Conservation (phyloP, 2,113 vertebrate species). For the Urocolius indicus region DNA sequence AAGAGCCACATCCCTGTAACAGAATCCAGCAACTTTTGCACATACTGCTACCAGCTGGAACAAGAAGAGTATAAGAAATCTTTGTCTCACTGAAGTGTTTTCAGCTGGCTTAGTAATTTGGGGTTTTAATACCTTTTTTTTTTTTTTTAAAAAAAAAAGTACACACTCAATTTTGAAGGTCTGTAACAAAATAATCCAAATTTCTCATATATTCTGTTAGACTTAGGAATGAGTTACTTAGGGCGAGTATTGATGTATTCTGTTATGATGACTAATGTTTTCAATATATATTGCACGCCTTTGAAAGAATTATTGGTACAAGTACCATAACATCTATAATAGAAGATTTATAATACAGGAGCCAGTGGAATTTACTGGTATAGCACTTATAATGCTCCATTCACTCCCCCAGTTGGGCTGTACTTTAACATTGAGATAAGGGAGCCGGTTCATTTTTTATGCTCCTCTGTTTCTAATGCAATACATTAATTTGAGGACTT, state of each 20-base stretch:
- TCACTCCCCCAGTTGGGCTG: neutral
- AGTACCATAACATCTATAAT: neutral
- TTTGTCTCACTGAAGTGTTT: neutral
- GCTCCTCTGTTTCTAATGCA: neutral
- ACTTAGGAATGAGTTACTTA: neutral
- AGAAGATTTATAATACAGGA: constrained; percentile 38
- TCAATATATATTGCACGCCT: neutral
- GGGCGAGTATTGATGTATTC: neutral
- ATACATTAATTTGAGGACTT: neutral
- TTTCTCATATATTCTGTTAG: neutral
- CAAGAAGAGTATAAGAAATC: neutral
- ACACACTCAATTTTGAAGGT: neutral
- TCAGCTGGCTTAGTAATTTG: neutral
- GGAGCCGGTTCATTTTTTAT: constrained; percentile 1
- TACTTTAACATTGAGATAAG: constrained; percentile 6
- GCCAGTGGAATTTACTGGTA: constrained; percentile 25
- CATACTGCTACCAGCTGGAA: neutral
- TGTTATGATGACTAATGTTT: neutral
- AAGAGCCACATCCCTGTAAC: neutral
- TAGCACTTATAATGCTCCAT: neutral
- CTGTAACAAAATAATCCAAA: neutral
- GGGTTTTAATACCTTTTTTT: neutral
- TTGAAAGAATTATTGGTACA: constrained; percentile 6
- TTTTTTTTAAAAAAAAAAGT: neutral
- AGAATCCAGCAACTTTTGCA: neutral